Evolutionary conservation across 2,797 vertebrate species (phyloP), one percentile per base, ranked within the genome.

Genomic region (Anniella stebbinsi): DNA sequence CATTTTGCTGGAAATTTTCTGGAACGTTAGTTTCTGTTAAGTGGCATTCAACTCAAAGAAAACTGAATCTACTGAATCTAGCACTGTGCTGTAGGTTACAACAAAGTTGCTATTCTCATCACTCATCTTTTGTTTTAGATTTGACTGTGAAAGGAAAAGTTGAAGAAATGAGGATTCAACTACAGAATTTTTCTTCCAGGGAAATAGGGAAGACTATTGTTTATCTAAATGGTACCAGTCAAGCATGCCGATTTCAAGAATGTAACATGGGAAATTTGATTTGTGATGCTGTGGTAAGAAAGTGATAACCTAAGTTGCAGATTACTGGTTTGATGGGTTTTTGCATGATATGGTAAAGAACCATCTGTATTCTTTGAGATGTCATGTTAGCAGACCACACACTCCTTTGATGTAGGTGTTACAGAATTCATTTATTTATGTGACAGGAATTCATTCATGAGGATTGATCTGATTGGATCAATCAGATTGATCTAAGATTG

Each of bases 231-330:
- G 99, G 98, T 2, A 97, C 98, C 0, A 95, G 88, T 45, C 89
- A 97, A 17, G 97, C 98, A 0, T 99, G 99, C 86, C 98, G 99
- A 23, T 98, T 97, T 89, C 94, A 93, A 2, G 99, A 99, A 86
- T 99, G 99, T 87, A 99, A 99, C 96, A 96, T 99, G 97, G 99
- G 98, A 48, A 99, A 99, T 95, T 93, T 99, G 75, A 98, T 99
- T 90, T 99, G 98, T 67, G 99, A 99, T 54, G 98, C 99, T 84
- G 97, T 98, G 98, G 99, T 99, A 96, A 97, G 97, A 72, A 3
- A 0, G 2, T 51, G 48, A 66, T 80, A 45, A 63, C 2, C 0
- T 30, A 8, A 33, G 48, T 84, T 75, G 30, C 75, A 84, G 73
- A 84, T 54, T 2, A 63, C n/a, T 8, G 9, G 41, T 41, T 60